Percentiles rank a stretch among this genome's conserved stretches.
These are phyloP conservation scores for Salarias fasciatus DNA, from an alignment of 2,797 vertebrate genomes.

Conservation along the genomic window DNA sequence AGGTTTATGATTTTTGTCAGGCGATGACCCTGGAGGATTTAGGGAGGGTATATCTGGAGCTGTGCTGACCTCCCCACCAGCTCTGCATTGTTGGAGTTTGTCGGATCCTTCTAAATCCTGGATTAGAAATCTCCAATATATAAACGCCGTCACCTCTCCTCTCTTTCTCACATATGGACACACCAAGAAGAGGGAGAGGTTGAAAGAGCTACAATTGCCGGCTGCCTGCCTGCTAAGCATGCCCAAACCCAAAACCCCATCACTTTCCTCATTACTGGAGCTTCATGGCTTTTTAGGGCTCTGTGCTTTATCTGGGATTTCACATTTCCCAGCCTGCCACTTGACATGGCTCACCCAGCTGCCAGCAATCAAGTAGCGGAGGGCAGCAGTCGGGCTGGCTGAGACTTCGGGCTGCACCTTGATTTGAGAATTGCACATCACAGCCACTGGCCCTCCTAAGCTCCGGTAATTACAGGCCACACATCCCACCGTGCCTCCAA, in stretches of 20 bases:
- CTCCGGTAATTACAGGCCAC: constrained; percentile 80
- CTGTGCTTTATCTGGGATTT: constrained; percentile 83
- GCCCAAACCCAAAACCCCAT: constrained; percentile 74
- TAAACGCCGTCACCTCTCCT: constrained; percentile 67
- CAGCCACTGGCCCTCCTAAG: constrained; percentile 73
- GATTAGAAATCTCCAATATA: constrained; percentile 81
- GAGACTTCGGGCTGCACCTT: constrained; percentile 74
- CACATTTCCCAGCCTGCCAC: constrained; percentile 79
- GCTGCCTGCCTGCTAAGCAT: constrained; percentile 65
- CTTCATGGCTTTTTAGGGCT: constrained; percentile 80
- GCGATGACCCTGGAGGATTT: constrained; percentile 66
- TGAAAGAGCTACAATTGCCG: constrained; percentile 43
- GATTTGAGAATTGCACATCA: constrained; percentile 78
- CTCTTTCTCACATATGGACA: constrained; percentile 49
- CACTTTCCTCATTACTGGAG: constrained; percentile 82
- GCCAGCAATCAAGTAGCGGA: constrained; percentile 76
- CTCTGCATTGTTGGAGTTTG: constrained; percentile 73
- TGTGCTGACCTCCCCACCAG: constrained; percentile 66
- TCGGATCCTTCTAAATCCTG: constrained; percentile 76
- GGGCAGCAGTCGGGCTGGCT: constrained; percentile 53
- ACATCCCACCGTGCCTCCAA: constrained; percentile 58
- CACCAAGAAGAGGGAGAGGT: constrained; percentile 34
- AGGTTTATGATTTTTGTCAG: constrained; percentile 68
- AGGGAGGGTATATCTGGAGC: constrained; percentile 50
- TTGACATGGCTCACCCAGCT: constrained; percentile 79